These are phyloP conservation scores for Agrochola lychnidis DNA, from an alignment of 2,888 invertebrate genomes.

Conservation along the genomic window DNA sequence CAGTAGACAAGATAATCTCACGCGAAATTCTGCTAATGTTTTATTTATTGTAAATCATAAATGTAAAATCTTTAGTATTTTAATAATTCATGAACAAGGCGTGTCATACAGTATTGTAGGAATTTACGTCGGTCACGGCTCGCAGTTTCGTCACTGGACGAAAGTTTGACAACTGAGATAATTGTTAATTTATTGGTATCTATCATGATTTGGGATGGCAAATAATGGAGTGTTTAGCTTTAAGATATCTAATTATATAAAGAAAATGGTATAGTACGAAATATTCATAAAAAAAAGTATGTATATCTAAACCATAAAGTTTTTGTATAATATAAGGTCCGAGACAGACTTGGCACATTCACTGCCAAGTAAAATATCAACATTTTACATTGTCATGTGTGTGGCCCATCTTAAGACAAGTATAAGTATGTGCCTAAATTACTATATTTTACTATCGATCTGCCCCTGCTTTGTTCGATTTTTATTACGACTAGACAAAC, in stretches of 20 bases:
- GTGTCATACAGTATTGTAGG: not conserved
- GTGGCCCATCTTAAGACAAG: not conserved
- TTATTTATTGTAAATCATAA: constrained; percentile 16
- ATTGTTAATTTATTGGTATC: not conserved
- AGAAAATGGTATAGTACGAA: not conserved
- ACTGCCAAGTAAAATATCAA: not conserved
- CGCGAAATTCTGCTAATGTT: not conserved
- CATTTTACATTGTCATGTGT: not conserved
- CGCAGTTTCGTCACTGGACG: not conserved
- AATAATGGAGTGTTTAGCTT: not conserved
- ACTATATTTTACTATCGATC: no score
- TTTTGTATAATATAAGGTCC: not conserved
- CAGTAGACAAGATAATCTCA: constrained; percentile 25
- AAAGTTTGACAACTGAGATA: not conserved
- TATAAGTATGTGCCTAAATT: not conserved
- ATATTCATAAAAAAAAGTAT: not conserved
- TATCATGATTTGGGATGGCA: not conserved
- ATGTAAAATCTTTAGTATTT: constrained; percentile 4
- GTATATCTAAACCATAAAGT: not conserved
- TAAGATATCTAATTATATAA: not conserved
- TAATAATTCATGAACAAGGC: constrained; percentile 23
- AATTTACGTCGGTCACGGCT: not conserved
- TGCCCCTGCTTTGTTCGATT: no score
- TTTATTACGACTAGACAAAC: no score
- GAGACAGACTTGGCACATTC: not conserved